Conservation (phyloP, 2,113 vertebrate species). For the Microtus oregoni region DNA sequence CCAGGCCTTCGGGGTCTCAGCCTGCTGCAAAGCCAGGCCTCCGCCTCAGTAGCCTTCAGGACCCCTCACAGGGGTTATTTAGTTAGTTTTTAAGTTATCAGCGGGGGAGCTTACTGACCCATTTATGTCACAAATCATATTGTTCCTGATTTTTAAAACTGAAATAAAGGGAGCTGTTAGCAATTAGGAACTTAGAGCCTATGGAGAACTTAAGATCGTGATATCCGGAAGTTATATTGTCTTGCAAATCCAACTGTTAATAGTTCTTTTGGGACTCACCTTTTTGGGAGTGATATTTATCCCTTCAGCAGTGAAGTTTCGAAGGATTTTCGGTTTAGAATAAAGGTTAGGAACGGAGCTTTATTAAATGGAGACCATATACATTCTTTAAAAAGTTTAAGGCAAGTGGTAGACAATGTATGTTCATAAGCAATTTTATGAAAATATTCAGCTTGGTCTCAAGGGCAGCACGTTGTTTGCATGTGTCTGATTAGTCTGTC, state of each 20-base stretch:
- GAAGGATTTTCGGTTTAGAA: conserved; percentile 42
- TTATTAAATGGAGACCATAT: conserved; percentile 27
- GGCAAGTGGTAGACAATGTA: background rate
- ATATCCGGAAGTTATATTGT: background rate
- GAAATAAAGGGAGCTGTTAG: background rate
- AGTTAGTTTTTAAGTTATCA: background rate
- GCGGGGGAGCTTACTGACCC: background rate
- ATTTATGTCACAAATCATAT: background rate
- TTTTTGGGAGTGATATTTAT: background rate
- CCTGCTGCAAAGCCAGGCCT: background rate
- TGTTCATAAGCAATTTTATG: conserved; percentile 32
- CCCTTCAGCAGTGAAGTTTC: background rate
- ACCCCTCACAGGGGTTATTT: too few species aligned
- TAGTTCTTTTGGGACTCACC: background rate
- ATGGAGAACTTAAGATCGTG: background rate
- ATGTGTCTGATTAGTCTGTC: background rate
- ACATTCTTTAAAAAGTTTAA: background rate
- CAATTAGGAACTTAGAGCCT: background rate
- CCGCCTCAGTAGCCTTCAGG: background rate
- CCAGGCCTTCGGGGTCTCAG: background rate
- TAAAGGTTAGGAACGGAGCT: conserved; percentile 43
- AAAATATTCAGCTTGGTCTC: background rate
- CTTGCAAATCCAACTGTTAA: background rate
- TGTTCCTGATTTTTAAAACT: background rate
- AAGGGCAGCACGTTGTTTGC: background rate